Evolutionary conservation across 2,888 invertebrate genomes (phyloP).

Genomic region (Muscina levida): DNA sequence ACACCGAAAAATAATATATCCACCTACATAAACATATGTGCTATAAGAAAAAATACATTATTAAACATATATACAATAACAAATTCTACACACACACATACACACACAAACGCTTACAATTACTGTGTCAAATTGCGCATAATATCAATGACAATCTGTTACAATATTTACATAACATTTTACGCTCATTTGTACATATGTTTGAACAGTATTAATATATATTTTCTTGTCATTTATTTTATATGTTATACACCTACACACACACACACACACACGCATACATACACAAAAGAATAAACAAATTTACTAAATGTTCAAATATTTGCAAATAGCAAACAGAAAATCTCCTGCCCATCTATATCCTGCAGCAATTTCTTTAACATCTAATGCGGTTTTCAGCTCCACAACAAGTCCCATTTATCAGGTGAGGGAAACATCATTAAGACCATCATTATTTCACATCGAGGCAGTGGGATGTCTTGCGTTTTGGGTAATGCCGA

Average conservation of each 20-base stretch:
- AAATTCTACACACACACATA: no score
- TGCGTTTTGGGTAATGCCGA: no score
- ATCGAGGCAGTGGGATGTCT: no score
- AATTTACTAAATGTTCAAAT: slow-evolving; percentile 24
- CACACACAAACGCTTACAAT: no score
- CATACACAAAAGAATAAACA: slow-evolving; percentile 6
- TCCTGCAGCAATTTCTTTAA: not conserved
- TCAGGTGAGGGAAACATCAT: not conserved
- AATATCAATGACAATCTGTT: not conserved
- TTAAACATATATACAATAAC: no score
- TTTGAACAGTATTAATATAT: slow-evolving; percentile 14
- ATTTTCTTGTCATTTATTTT: slow-evolving; percentile 10
- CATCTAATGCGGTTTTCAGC: no score
- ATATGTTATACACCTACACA: not conserved
- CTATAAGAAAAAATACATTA: no score
- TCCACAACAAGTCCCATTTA: no score
- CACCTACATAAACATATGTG: no score
- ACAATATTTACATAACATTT: slow-evolving; percentile 14
- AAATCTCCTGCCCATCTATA: not conserved
- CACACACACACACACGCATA: slow-evolving; percentile 12
- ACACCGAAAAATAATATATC: no score
- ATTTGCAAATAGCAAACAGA: not conserved
- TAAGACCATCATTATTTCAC: not conserved
- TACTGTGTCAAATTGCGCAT: slow-evolving; percentile 5
- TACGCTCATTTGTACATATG: no score